Evolutionary conservation across 2,113 vertebrate species (phyloP).

Genomic region (Fregata magnificens): DNA sequence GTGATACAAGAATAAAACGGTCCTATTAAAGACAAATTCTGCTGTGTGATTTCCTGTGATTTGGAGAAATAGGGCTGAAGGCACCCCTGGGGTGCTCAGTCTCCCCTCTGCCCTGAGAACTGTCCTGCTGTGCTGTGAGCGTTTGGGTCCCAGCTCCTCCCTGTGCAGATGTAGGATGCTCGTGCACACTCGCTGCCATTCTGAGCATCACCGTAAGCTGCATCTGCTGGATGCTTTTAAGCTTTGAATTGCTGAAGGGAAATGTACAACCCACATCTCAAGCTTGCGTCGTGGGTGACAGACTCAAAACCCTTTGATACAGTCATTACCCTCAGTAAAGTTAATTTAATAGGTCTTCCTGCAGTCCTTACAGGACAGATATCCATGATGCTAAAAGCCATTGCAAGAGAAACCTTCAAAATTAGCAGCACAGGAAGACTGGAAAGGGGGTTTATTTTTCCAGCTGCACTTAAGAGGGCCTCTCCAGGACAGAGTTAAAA

Average conservation of each 20-base stretch:
- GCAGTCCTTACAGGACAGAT: background rate
- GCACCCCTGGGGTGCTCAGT: background rate
- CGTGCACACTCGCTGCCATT: background rate
- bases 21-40: background rate
- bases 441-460: background rate
- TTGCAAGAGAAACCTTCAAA: background rate
- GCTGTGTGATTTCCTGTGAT: background rate
- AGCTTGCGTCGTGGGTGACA: background rate
- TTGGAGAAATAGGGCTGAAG: background rate
- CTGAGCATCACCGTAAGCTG: background rate
- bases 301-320: background rate
- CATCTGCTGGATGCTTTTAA: background rate
- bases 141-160: background rate
- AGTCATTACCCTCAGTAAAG: background rate
- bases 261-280: background rate
- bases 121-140: fast-evolving
- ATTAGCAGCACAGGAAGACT: background rate
- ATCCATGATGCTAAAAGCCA: background rate
- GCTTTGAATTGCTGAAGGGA: background rate
- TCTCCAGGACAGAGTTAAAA: background rate
- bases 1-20: background rate
- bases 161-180: background rate
- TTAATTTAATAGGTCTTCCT: background rate
- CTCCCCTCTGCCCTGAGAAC: background rate
- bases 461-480: background rate